A percentile compares a stretch with the other conserved stretches of the same genome.
These are phyloP conservation scores for Orbicella faveolata DNA, from an alignment of 64 coral and sea anemone genomes.

Conservation along the genomic window DNA sequence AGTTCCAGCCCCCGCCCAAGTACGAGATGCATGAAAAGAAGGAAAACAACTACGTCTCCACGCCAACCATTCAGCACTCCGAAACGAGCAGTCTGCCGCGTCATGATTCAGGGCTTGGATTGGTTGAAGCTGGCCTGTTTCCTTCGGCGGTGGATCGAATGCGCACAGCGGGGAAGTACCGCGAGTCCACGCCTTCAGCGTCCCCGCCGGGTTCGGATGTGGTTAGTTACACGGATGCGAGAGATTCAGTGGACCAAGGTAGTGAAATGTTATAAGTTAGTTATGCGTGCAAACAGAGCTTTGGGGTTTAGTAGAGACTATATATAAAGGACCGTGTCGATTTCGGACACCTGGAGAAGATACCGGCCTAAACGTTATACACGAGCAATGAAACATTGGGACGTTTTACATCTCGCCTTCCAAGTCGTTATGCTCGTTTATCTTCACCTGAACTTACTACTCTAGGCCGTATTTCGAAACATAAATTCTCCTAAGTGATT, in stretches of 20 bases:
- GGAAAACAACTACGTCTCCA: conserved; percentile 7
- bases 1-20: not conserved
- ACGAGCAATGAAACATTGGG: too few species aligned
- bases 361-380: too few species aligned
- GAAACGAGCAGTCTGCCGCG: not conserved
- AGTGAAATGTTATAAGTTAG: conserved; percentile 13
- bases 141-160: conserved; percentile 26
- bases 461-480: too few species aligned
- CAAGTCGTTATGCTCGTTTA: too few species aligned
- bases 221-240: not conserved
- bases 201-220: conserved; percentile 18
- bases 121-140: conserved; percentile 13
- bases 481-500: too few species aligned
- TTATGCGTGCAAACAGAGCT: not conserved
- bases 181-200: conserved; percentile 4
- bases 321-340: not conserved
- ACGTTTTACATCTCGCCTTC: too few species aligned
- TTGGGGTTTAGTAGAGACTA: not conserved
- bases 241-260: conserved; percentile 21
- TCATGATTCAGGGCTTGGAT: conserved; percentile 20
- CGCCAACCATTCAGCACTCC: not conserved
- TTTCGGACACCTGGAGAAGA: too few species aligned
- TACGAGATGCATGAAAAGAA: not conserved
- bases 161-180: not conserved
- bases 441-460: too few species aligned